Evolutionary conservation across 1,140 invertebrate species (phyloP), one percentile per base, ranked within the genome.

Genomic region (Cyphomyrmex costatus): DNA sequence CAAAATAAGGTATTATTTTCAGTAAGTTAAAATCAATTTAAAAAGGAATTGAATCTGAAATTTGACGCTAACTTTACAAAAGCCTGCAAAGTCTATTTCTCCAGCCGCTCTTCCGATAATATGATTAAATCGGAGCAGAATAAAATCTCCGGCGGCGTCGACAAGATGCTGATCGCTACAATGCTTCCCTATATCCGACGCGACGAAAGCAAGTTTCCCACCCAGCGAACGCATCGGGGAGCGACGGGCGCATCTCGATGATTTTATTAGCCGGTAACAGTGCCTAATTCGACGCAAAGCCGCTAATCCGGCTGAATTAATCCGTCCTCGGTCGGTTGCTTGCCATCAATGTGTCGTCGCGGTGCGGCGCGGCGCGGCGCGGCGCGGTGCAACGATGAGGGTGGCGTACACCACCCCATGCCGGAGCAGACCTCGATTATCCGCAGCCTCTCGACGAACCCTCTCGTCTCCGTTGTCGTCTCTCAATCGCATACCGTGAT

Each of bases 231-330:
- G 66, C 49, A 46, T 24, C 79, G 3, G 79, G 42, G 21, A 27
- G 21, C 51, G 49, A 46, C 58, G 76, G 46, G 19, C 19, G 88
- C 87, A 73, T 79, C 83, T 90, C 86, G 90, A 78, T 88, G 90
- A 90, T 88, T 90, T 85, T 88, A 91, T 90, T 89, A 91, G 89
- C 89, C 89, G 77, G 89, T 90, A 91, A 91, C 90, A 87, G 84
- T 88, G 90, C 89, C 90, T 90, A 91, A 91, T 90, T 90, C 90
- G 89, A 60, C 51, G 90, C 88, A 91, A 91, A 91, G 90, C 89
- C 86, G 90, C 90, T 91, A 91, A 91, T 91, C 90, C 90, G 86
- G 88, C 82, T 91, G 90, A 91, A 91, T 91, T 91, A 91, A 91
- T 91, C 82, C 90, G 60, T 77, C 84, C 85, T 91, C 89, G 89